Percentiles rank a stretch among this genome's conserved stretches.
phyloP scores from a whole-genome alignment of 1,140 invertebrate species.

The Drosophila auraria region DNA sequence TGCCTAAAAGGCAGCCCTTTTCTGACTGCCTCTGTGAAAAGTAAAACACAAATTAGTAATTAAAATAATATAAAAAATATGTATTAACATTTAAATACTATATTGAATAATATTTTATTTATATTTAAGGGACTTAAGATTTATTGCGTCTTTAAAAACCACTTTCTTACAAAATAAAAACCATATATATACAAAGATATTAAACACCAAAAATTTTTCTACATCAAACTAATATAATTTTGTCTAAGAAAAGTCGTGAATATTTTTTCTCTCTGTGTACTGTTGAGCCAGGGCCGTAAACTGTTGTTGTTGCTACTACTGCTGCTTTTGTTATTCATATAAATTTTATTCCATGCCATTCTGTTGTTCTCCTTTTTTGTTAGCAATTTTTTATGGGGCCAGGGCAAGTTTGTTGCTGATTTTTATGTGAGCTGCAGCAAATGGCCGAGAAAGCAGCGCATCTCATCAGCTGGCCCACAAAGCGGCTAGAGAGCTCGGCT shows the following conservation, averaged over 20 bases:
- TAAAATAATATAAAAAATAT: no score
- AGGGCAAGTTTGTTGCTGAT: constrained; percentile 79
- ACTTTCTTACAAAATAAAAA: no score
- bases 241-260: no score
- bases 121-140: neutral
- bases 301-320: constrained; percentile 56
- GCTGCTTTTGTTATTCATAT: constrained; percentile 78
- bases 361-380: constrained; percentile 58
- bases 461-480: constrained; percentile 71
- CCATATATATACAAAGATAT: no score
- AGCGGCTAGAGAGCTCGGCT: constrained; percentile 21
- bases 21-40: no score
- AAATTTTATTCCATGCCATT: constrained; percentile 81
- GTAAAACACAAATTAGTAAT: no score
- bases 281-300: constrained; percentile 58
- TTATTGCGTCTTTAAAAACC: no score
- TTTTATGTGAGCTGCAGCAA: constrained; percentile 76
- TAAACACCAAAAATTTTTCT: no score
- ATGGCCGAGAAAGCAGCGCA: constrained; percentile 68
- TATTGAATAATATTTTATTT: neutral
- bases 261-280: constrained; percentile 2
- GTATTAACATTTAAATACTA: no score
- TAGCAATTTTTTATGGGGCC: constrained; percentile 73
- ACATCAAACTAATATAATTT: no score
- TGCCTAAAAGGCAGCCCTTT: neutral